Conservation (phyloP, 2,888 invertebrate genomes). For the Pediacus dermestoides region DNA sequence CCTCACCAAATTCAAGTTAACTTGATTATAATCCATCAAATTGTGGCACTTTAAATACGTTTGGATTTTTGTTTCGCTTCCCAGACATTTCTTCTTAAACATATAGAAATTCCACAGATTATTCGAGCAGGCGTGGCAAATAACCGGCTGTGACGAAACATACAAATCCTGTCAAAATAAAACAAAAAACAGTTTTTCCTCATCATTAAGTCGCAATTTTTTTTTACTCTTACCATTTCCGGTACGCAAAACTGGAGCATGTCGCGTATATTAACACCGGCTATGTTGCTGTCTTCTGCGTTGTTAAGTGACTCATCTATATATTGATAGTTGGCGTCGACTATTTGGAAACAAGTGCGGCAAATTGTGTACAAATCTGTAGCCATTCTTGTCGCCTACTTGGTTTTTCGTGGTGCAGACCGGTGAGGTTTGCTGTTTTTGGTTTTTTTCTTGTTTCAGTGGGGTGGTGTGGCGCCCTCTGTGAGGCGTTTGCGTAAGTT, state of each 20-base stretch:
- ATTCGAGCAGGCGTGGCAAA: slow-evolving; percentile 34
- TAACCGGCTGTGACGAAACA: slow-evolving; percentile 32
- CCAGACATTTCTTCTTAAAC: slow-evolving; percentile 36
- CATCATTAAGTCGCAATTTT: too few species aligned
- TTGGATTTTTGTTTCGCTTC: slow-evolving; percentile 33
- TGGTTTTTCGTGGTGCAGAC: too few species aligned
- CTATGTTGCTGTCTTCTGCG: neutral
- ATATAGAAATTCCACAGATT: slow-evolving; percentile 34
- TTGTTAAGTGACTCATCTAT: too few species aligned
- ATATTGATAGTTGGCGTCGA: slow-evolving; percentile 25
- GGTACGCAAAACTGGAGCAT: slow-evolving; percentile 37
- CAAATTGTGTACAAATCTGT: slow-evolving; percentile 19
- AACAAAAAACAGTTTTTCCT: slow-evolving; percentile 21
- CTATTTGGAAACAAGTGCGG: slow-evolving; percentile 31
- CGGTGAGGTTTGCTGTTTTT: too few species aligned
- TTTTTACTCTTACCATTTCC: slow-evolving; percentile 37
- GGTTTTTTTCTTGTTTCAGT: too few species aligned
- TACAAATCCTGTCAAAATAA: slow-evolving; percentile 40
- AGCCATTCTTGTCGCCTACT: too few species aligned
- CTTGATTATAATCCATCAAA: slow-evolving; percentile 28
- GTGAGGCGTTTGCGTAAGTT: too few species aligned
- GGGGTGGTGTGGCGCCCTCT: too few species aligned
- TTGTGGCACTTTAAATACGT: slow-evolving; percentile 31
- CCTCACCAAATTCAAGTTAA: slow-evolving; percentile 32
- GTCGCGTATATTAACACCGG: slow-evolving; percentile 31